These are phyloP conservation scores for Brachyptera risi DNA, from an alignment of 2,888 invertebrate genomes.

Conservation along the genomic window DNA sequence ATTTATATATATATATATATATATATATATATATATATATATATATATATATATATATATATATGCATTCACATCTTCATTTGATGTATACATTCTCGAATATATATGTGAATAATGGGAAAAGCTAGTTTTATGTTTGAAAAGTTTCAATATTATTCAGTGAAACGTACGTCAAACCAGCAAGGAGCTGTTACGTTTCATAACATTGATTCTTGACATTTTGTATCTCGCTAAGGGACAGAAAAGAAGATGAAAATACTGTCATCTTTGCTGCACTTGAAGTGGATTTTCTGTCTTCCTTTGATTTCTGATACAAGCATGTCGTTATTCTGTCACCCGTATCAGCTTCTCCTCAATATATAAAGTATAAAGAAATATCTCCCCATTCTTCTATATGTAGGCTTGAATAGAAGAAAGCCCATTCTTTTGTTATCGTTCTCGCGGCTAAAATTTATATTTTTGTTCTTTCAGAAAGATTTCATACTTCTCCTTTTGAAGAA, in stretches of 20 bases:
- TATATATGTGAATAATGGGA: too few relatives aligned
- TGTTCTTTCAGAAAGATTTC: slow-evolving; percentile 16
- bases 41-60: too few relatives aligned
- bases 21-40: too few relatives aligned
- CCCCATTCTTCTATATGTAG: background rate
- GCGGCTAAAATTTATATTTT: slow-evolving; percentile 18
- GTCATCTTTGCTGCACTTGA: slow-evolving; percentile 1
- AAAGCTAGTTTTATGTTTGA: background rate
- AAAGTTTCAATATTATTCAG: slow-evolving; percentile 9
- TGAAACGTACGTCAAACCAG: slow-evolving; percentile 12
- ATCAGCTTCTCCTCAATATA: too few relatives aligned
- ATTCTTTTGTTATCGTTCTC: slow-evolving; percentile 18
- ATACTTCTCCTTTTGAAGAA: slow-evolving; percentile 29
- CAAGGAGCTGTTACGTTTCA: slow-evolving; percentile 24
- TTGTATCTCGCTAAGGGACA: slow-evolving; percentile 7
- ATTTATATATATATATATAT: too few relatives aligned
- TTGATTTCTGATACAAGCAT: background rate
- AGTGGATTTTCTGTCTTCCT: background rate
- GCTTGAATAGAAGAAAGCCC: background rate
- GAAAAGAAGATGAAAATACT: slow-evolving; percentile 26
- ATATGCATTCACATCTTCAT: too few relatives aligned
- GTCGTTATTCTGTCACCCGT: background rate
- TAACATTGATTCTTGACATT: slow-evolving; percentile 18
- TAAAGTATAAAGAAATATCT: background rate
- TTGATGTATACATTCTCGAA: too few relatives aligned